Evolutionary conservation across 2,888 invertebrate species (phyloP), one percentile per base, ranked within the genome.

Genomic region (Ophion ellenae): DNA sequence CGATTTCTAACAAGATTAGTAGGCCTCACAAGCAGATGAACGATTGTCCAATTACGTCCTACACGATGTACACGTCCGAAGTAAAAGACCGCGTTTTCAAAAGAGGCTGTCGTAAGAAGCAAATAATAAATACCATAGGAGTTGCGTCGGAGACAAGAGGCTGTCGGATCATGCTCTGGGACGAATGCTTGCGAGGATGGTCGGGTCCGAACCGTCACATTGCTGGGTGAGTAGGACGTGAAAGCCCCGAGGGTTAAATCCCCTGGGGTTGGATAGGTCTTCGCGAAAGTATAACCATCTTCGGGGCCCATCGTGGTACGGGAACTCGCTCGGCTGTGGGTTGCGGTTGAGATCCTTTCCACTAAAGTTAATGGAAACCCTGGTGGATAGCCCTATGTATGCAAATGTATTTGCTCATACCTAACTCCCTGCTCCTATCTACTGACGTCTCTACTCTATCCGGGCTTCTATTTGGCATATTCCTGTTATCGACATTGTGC

Each of bases 291-390:
- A 86, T 83, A 83, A 79, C 76, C 75, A 85, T 83, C 86, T 83
- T 81, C 64, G 80, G 64, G 75, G 75, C 1, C 66, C 47, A 73
- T 63, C 63, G 80, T 66, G 66, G 69, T 74, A 75, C 36, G 59
- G 69, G 69, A 57, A 45, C 82, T 45, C 28, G 66, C 24, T 47
- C 20, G 17, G 32, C 61, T 36, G 32, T 45, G 24, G 66, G 28
- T 45, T 81, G n/a, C 59, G 17, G 59, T 28, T 3, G 81, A 74
- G 59, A 74, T 85, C 80, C 77, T 64, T 73, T 81, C 66, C 80
- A 83, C 81, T 83, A 86, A 85, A 82, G 87, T 86, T 88, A 89
- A 89, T 89, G 86, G 87, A 88, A 89, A 86, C 78, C 83, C 79
- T 81, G 76, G 69, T 45, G 83, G 83, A 85, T 86, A 78, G 84